Conservation (phyloP, 2,797 vertebrate species). For the Urocyon cinereoargenteus region DNA sequence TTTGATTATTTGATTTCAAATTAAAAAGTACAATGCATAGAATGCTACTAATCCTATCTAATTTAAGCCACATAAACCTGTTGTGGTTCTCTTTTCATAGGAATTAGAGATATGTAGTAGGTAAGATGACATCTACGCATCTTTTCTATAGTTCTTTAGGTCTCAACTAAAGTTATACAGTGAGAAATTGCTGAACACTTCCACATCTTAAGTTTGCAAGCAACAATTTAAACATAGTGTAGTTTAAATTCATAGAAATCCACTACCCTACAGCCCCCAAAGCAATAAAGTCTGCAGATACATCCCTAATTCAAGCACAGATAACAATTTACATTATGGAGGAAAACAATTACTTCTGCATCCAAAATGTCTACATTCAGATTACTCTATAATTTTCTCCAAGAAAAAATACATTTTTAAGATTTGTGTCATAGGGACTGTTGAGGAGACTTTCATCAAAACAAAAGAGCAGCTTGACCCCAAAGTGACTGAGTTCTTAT, state of each 20-base stretch:
- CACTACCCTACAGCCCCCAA: neutral
- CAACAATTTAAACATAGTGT: neutral
- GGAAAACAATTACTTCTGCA: neutral
- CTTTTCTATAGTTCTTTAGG: neutral
- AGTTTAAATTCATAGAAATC: constrained; percentile 32
- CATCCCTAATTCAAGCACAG: neutral
- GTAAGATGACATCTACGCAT: neutral
- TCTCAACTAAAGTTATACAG: neutral
- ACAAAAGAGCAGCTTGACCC: neutral
- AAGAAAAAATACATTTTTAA: constrained; percentile 35
- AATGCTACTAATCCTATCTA: neutral
- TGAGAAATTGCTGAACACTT: constrained; percentile 18
- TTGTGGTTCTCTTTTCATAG: constrained; percentile 13
- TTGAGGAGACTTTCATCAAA: neutral
- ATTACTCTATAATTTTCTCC: neutral
- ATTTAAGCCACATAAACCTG: neutral
- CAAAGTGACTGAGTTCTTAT: neutral
- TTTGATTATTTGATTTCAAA: constrained; percentile 38
- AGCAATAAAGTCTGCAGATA: neutral
- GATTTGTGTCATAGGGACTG: neutral
- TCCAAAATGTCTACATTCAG: neutral
- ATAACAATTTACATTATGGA: neutral
- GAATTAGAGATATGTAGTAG: neutral
- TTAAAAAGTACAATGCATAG: neutral
- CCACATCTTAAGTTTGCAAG: constrained; percentile 13